Conservation (phyloP, 2,797 vertebrate genomes). For the Echeneis naucrates region DNA sequence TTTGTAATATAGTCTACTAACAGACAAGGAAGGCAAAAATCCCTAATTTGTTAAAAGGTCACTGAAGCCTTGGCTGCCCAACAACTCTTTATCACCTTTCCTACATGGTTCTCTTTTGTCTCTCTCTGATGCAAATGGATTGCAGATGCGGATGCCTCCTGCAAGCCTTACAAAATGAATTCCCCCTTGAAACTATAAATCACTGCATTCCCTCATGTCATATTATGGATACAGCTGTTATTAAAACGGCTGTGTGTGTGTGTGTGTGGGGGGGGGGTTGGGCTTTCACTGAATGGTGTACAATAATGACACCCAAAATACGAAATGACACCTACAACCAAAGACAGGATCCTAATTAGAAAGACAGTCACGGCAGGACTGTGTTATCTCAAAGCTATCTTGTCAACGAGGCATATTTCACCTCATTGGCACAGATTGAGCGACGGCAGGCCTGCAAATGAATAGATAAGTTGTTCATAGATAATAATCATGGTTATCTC, state of each 20-base stretch:
- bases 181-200: constrained; percentile 79
- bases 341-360: constrained; percentile 74
- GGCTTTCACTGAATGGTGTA: constrained; percentile 26
- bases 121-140: constrained; percentile 61
- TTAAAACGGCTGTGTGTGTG: constrained; percentile 62
- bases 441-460: constrained; percentile 53
- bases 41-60: constrained; percentile 46
- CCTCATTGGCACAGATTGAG: constrained; percentile 67
- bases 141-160: constrained; percentile 75
- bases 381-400: constrained; percentile 76
- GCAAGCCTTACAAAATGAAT: constrained; percentile 72
- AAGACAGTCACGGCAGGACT: constrained; percentile 62
- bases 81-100: constrained; percentile 47
- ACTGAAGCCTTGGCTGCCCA: constrained; percentile 8
- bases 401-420: constrained; percentile 74
- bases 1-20: constrained; percentile 4
- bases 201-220: constrained; percentile 72
- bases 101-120: constrained; percentile 39
- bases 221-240: constrained; percentile 70
- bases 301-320: constrained; percentile 61
- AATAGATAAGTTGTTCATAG: constrained; percentile 69
- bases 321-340: constrained; percentile 57
- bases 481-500: constrained; percentile 72
- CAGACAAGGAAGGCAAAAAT: constrained; percentile 16
- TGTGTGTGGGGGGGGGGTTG: no score